Evolutionary conservation across 2,113 vertebrate genomes (phyloP).

Genomic region (Dicerorhinus sumatrensis): DNA sequence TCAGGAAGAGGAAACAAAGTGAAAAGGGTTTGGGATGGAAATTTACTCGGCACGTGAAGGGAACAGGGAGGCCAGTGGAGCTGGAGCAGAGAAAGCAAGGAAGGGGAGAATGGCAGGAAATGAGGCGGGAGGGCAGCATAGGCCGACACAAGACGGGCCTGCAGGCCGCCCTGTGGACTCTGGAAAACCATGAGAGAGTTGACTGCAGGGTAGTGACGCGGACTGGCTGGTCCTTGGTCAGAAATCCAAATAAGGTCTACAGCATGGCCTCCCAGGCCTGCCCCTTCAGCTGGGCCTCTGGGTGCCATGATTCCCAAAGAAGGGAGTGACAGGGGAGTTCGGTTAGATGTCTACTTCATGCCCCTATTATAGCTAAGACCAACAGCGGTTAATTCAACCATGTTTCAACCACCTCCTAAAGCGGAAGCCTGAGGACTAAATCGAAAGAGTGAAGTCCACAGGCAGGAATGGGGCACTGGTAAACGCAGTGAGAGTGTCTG

Average conservation of each 20-base stretch:
- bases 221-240: neutral
- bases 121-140: neutral
- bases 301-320: neutral
- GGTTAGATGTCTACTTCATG: neutral
- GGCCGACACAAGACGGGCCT: neutral
- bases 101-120: neutral
- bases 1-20: neutral
- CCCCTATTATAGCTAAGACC: neutral
- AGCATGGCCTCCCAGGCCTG: neutral
- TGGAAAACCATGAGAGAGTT: neutral
- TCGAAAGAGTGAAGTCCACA: neutral
- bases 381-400: neutral
- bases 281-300: neutral
- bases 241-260: neutral
- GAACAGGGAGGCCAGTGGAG: neutral
- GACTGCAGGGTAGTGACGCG: neutral
- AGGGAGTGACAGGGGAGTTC: neutral
- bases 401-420: neutral
- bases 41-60: neutral
- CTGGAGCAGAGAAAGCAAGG: neutral
- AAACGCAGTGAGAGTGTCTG: neutral
- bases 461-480: neutral
- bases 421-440: neutral
- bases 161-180: fast-evolving
- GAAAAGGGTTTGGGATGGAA: neutral